Evolutionary conservation across 1,140 invertebrate genomes (phyloP), one percentile per base, ranked within the genome.

Genomic region (Chlorops oryzae): DNA sequence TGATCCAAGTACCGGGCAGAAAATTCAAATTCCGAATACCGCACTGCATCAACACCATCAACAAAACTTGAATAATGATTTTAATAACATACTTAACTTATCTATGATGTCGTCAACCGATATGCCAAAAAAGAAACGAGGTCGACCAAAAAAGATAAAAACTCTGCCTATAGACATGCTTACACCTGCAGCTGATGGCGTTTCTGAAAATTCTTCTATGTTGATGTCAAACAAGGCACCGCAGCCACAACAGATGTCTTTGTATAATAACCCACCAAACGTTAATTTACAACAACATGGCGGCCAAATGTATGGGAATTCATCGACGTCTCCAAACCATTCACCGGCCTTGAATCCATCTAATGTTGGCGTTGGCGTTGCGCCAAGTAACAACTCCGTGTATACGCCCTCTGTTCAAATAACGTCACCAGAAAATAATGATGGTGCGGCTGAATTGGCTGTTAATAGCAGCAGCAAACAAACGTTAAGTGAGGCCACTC

Each of bases 61-160:
- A 40, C 42, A 58, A 25, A 54, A 55, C 35, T 39, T 43, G 2
- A 52, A 56, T 6, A 59, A 63, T 25, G 62, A 69, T 39, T 63
- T 61, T 17, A 63, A 59, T 35, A 70, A 70, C 17, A 66, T 66
- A 32, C 43, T 70, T 5, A 70, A 70, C 54, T 47, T 70, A 4
- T 66, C 65, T 2, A 57, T 69, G 45, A 59, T 64, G 18, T 41
- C 37, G 35, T 18, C 24, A 21, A 44, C 17, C 15, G 59, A 62
- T 28, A 79, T 82, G 43, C 81, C 85, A 32, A 89, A 88, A 72
- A 92, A 92, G 66, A 90, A 90, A 57, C 73, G 88, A 37, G 88
- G 88, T 7, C 77, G 88, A 27, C 88, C 88, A 23, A 92, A 92
- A 63, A 92, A 92, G 70, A 82, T 90, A 2, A 79, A 85, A 52